Conservation (phyloP, 1,140 invertebrate species). For the Cydia pomonella region DNA sequence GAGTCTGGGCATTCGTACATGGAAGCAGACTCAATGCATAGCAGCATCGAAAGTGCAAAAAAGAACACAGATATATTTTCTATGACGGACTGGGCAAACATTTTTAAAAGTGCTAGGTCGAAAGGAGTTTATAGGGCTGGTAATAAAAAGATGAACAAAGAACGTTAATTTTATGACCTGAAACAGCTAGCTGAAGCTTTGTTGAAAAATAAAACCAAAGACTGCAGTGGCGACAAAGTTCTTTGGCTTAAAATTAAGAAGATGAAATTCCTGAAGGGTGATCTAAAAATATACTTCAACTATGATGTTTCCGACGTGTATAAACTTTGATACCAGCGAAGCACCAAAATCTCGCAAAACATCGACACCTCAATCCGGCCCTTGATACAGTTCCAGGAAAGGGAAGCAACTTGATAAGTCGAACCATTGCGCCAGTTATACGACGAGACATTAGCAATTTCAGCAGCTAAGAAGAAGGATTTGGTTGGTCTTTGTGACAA, state of each 20-base stretch:
- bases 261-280: slow-evolving; percentile 19
- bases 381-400: slow-evolving; percentile 1
- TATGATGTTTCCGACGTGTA: slow-evolving; percentile 19
- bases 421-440: too few relatives aligned
- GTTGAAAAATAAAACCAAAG: slow-evolving; percentile 19
- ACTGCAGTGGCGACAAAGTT: slow-evolving; percentile 23
- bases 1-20: slow-evolving; percentile 36
- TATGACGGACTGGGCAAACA: slow-evolving; percentile 32
- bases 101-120: slow-evolving; percentile 32
- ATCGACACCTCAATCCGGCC: too few relatives aligned
- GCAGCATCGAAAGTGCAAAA: slow-evolving; percentile 35
- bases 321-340: neutral
- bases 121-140: too few relatives aligned
- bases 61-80: slow-evolving; percentile 31
- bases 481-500: neutral
- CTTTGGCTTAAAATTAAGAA: slow-evolving; percentile 25
- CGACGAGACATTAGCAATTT: neutral
- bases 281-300: slow-evolving; percentile 19
- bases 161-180: slow-evolving; percentile 9
- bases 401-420: neutral
- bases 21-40: slow-evolving; percentile 40
- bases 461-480: slow-evolving; percentile 26
- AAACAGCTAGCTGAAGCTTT: slow-evolving; percentile 20
- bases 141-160: too few relatives aligned
- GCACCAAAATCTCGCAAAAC: neutral